Base-by-base conservation (phyloP, 2,888 invertebrate genomes). In the Apeira syringaria region DNA sequence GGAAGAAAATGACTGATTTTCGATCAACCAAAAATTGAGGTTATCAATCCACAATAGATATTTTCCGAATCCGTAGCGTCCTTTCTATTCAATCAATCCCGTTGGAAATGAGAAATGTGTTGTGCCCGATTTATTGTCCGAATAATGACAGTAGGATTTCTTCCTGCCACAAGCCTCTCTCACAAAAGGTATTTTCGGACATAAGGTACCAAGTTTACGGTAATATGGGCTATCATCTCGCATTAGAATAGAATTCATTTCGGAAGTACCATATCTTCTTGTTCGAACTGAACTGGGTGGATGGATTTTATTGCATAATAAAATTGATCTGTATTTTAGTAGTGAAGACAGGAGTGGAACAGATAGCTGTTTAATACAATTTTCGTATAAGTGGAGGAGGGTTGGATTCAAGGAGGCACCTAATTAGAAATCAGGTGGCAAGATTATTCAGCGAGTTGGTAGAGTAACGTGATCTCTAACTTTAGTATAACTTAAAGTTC, bases 61-160 rank as follows among this genome's bases (percentile, higher is more conserved):
- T 43, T 28, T 37, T 25, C 43, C 17, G 22, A 24, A 10, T 12
- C 18, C 18, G 12, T 15, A 7, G 12, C 30, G 26, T 26, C 25
- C 17, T 25, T 29, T 26, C 28, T 18, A 26, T 42, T 32, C 26
- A 36, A 43, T 43, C 43, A 37, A 20, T 30, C n/a, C 32, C 8
- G 17, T 12, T 22, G 32, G 32, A 36, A 36, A 43, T 28, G 17
- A 28, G 36, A 37, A 35, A 37, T 35, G 24, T 34, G 25, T 43
- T 32, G 37, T 17, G 26, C 24, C 13, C 32, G 31, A 24, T 11
- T 35, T 24, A 42, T 43, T 32, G 32, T 27, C 24, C 28, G 15
- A 37, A 37, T 36, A 32, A 28, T 18, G 17, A 24, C 8, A 24
- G 32, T 9, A 8, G 26, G 26, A 24, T 24, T 24, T 11, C 26